These are phyloP conservation scores for Oscheius sp. DNA, from an alignment of 2,888 invertebrate genomes.

Conservation along the genomic window DNA sequence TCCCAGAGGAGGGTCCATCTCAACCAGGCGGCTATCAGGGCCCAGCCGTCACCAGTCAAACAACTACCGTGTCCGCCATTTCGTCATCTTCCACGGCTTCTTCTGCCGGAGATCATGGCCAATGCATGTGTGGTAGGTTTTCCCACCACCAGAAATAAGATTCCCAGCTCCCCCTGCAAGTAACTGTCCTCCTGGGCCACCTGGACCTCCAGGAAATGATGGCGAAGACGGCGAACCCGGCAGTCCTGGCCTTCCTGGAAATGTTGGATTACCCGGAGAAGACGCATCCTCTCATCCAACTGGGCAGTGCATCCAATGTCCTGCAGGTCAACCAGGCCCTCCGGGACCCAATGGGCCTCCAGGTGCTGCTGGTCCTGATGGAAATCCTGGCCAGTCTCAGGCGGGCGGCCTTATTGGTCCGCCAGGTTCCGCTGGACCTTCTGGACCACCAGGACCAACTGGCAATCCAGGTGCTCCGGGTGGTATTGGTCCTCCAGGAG, in stretches of 20 bases:
- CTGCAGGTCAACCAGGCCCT: constrained; percentile 22
- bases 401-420: constrained; percentile 14
- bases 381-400: neutral
- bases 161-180: constrained; percentile 58
- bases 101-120: constrained; percentile 47
- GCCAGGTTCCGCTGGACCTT: constrained; percentile 57
- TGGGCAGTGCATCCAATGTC: constrained; percentile 11
- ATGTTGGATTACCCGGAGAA: constrained; percentile 54
- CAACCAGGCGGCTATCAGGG: constrained; percentile 62
- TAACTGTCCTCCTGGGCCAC: constrained; percentile 68
- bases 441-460: constrained; percentile 59
- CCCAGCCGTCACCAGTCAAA: constrained; percentile 54
- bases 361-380: constrained; percentile 18
- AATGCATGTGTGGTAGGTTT: constrained; percentile 61
- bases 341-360: constrained; percentile 17
- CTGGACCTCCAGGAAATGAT: constrained; percentile 68
- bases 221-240: constrained; percentile 67
- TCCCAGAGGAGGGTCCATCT: constrained; percentile 23
- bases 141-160: constrained; percentile 8
- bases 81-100: neutral
- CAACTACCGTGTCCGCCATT: constrained; percentile 53
- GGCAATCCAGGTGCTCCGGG: constrained; percentile 49
- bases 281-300: neutral
- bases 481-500: constrained; percentile 6
- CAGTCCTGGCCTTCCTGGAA: constrained; percentile 68